A percentile compares a stretch with the other conserved stretches of the same genome.
phyloP scores from a whole-genome alignment of 2,113 vertebrate species.

The Trinectes maculatus region DNA sequence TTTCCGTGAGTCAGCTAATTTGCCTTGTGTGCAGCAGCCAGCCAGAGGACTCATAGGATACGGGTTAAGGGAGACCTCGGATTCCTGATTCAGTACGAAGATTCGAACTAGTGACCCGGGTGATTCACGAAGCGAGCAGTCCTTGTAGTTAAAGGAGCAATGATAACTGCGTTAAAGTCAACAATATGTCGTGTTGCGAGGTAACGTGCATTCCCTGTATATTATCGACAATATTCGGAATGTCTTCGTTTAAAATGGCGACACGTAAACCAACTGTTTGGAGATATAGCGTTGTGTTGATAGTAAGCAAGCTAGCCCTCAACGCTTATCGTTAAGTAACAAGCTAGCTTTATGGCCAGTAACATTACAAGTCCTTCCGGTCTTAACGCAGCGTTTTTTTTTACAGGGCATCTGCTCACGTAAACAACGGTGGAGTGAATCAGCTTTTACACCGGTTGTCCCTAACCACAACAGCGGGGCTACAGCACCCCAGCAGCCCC shows the following conservation, averaged over 20 bases:
- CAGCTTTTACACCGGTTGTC: constrained; percentile 12
- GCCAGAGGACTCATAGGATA: no score
- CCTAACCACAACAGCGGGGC: neutral
- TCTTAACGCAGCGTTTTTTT: neutral
- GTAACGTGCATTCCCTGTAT: constrained; percentile 38
- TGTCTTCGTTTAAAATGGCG: fast-evolving
- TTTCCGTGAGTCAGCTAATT: no score
- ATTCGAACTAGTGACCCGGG: no score
- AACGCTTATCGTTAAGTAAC: neutral
- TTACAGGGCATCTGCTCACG: constrained; percentile 54
- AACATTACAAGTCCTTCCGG: neutral
- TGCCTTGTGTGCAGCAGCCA: no score
- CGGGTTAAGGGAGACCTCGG: no score
- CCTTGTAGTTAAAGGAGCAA: constrained; percentile 26
- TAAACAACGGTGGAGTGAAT: constrained; percentile 9
- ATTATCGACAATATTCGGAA: fast-evolving
- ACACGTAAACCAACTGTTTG: neutral
- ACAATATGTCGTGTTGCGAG: constrained; percentile 57
- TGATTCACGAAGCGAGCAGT: no score
- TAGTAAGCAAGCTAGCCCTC: constrained; percentile 10
- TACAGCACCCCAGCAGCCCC: constrained; percentile 49
- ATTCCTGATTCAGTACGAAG: no score
- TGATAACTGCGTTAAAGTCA: constrained; percentile 66
- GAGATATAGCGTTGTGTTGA: neutral
- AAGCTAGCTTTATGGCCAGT: neutral